Percentiles rank a stretch among this genome's conserved stretches.
Conservation (phyloP, 1,140 invertebrate genomes). For the Ceratosolen fusciceps region DNA sequence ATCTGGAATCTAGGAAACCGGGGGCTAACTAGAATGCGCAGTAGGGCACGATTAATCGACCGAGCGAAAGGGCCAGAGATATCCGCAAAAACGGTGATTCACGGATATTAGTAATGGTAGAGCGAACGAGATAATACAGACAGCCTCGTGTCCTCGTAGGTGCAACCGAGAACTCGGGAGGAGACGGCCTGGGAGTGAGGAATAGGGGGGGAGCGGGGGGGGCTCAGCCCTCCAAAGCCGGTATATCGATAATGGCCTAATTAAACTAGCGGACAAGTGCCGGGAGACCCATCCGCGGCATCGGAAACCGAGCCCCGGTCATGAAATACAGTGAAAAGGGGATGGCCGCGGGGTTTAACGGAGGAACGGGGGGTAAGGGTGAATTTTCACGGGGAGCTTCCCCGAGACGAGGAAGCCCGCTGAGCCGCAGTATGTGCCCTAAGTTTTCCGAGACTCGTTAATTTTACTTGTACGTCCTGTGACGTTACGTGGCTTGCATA, state of each 20-base stretch:
- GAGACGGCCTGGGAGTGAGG: too few species aligned
- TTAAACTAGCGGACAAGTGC: conserved; percentile 45
- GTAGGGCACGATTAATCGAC: background rate
- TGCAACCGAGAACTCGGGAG: background rate
- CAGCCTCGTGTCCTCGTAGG: background rate
- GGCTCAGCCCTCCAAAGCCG: background rate
- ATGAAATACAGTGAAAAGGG: background rate
- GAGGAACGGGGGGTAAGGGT: too few species aligned
- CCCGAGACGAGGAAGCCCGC: background rate
- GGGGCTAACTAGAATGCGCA: background rate
- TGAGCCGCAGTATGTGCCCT: background rate
- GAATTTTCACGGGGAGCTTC: background rate
- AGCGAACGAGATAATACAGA: background rate
- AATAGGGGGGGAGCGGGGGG: too few species aligned
- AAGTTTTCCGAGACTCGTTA: background rate
- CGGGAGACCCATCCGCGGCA: too few species aligned
- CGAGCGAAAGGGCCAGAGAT: background rate
- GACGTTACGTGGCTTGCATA: background rate
- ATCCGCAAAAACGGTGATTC: background rate
- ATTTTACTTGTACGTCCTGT: conserved; percentile 1
- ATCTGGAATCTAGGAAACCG: background rate
- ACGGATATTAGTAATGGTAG: conserved; percentile 19
- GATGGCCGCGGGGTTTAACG: background rate
- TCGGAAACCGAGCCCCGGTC: background rate
- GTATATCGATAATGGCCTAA: conserved; percentile 55